A percentile compares a stretch with the other conserved stretches of the same genome.
Evolutionary conservation across 2,113 vertebrate species (phyloP).

Genomic region (Microcebus tavaratra): DNA sequence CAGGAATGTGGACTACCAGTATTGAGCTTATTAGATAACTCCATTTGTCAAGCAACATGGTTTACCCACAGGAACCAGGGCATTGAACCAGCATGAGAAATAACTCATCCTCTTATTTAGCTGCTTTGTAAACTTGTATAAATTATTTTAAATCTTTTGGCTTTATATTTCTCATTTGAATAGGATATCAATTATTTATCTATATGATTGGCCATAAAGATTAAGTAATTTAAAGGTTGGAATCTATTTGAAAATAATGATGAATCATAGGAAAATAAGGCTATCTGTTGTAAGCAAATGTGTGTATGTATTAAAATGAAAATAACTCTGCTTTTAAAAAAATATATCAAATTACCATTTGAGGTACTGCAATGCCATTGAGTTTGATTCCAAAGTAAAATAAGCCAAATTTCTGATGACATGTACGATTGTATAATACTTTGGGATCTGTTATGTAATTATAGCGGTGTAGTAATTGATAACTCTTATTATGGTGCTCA

Average conservation of each 20-base stretch:
- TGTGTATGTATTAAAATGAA: not conserved
- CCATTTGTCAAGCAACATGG: not conserved
- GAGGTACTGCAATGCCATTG: not conserved
- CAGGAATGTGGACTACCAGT: not conserved
- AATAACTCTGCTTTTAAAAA: not conserved
- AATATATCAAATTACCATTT: not conserved
- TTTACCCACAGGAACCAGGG: not conserved
- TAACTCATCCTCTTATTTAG: not conserved
- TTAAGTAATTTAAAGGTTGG: not conserved
- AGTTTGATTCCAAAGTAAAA: not conserved
- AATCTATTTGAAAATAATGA: not conserved
- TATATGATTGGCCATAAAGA: not conserved
- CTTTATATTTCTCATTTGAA: not conserved
- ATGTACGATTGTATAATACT: not conserved
- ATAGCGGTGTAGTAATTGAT: not conserved
- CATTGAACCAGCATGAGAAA: not conserved
- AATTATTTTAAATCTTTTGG: not conserved
- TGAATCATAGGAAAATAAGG: not conserved
- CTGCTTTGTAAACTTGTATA: not conserved
- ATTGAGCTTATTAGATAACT: not conserved
- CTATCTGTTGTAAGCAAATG: not conserved
- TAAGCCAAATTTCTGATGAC: not conserved
- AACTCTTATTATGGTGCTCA: not conserved
- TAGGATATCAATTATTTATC: not conserved
- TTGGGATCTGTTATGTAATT: not conserved